Evolutionary conservation across 2,797 vertebrate species (phyloP), one percentile per base, ranked within the genome.

Genomic region (Falco concolor): DNA sequence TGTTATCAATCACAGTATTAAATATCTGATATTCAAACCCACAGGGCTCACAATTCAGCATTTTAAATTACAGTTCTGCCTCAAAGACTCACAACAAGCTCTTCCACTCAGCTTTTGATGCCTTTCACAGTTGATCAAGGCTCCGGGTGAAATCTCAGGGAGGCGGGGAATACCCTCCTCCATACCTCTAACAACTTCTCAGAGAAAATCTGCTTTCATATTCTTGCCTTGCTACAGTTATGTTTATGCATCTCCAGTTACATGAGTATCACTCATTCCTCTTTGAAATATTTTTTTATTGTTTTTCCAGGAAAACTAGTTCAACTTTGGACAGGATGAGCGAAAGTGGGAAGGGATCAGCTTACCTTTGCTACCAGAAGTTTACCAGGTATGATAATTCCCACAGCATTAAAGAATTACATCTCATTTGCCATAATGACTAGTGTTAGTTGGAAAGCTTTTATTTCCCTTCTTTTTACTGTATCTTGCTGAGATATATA

Each of bases 11-110:
- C 53, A 59, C 25, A 60, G 28, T 44, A 73, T 60, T 89, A 97
- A 94, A 54, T 63, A 88, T 45, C 73, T 84, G 70, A 91, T 92
- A 94, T 57, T 90, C 53, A 94, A 87, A 95, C n/a, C 47, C 72
- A 61, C 40, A 63, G 47, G 69, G 32, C 40, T 70, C 72, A 28
- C 18, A 40, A 34, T 78, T 94, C 67, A 86, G 77, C 79, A 80
- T 92, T 96, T 95, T 80, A 96, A 89, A 69, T 89, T 85, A 87
- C 60, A 92, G 36, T 64, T 91, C 85, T 89, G 57, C 63, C 80
- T 95, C 87, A 42, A 84, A 95, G 49, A 82, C 45, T 69, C 84
- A 30, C 34, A 94, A 69, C 36, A 67, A 90, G 15, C 34, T 90
- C 92, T 76, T 91, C 34, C 44, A 84, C 61, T 90, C 53, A 32